Base-by-base conservation (phyloP, 2,888 invertebrate species). In the Ormyrus labotus region DNA sequence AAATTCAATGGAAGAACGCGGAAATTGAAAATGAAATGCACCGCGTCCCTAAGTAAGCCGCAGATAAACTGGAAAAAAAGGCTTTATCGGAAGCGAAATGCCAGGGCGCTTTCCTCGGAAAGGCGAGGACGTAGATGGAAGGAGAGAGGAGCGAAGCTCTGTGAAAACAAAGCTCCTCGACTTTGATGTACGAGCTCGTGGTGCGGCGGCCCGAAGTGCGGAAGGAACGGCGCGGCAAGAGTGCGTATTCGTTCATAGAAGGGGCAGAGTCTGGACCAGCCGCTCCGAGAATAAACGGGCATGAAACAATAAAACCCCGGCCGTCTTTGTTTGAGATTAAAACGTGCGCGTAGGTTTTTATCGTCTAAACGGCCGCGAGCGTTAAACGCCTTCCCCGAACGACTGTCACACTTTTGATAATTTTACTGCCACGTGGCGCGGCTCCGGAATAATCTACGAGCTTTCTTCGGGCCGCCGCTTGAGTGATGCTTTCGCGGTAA, bases 281-380 rank as follows among this genome's bases (percentile, higher is more conserved):
- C 73, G 57, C 78, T 80, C 72, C 81, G 80, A 74, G 78, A 81
- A 81, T 79, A 78, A 79, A 81, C 82, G 73, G 73, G 72, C 76
- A 77, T 78, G 82, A 81, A 78, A 78, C 78, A 78, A 78, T 78
- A 78, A 71, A 78, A 71, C 78, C 19, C 34, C 34, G 34, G 71
- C 78, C 71, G 65, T 65, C 78, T 71, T 78, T 78, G 78, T 78
- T 64, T 64, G 34, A 69, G 76, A 75, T 75, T 75, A 68, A 75
- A 75, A 75, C 47, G 75, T 47, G 68, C n/a, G 58, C 13, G 47
- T 10, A 5, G 19, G 47, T 57, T 67, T 61, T 75, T 75, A 75
- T 75, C 75, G 75, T 51, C 68, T 60, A 51, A 75, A 65, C 72
- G 55, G 45, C 19, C 55, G 55, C 8, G 57, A 55, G 57, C 57